phyloP scores from a whole-genome alignment of 2,888 invertebrate genomes.

The Lycocerus yunnanus region DNA sequence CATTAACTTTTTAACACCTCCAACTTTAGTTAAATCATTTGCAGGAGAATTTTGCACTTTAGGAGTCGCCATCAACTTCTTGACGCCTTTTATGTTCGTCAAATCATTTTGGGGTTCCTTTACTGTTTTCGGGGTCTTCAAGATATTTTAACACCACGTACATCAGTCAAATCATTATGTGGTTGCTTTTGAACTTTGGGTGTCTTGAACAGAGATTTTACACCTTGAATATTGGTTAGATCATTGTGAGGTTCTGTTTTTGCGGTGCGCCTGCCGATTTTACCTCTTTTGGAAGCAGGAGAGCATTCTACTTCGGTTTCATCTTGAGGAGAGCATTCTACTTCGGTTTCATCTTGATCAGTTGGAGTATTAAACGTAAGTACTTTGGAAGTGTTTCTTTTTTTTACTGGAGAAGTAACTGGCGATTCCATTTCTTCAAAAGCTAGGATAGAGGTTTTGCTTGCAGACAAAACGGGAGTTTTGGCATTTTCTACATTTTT shows the following conservation, averaged over 20 bases:
- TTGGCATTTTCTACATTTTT: neutral
- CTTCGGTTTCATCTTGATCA: neutral
- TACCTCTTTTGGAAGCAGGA: neutral
- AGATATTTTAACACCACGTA: slow-evolving; percentile 34
- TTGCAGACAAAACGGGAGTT: neutral
- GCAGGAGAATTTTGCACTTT: slow-evolving; percentile 38
- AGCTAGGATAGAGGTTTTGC: neutral
- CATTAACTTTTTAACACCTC: slow-evolving; percentile 32
- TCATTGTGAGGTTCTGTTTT: slow-evolving; percentile 42
- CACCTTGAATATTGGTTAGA: slow-evolving; percentile 46
- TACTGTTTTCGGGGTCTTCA: slow-evolving; percentile 32
- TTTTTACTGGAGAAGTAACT: neutral
- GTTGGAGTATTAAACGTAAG: neutral
- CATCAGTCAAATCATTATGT: neutral
- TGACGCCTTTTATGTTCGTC: slow-evolving; percentile 20
- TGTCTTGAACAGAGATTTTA: slow-evolving; percentile 44
- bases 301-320: neutral
- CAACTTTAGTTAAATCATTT: slow-evolving; percentile 47
- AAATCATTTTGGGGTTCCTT: slow-evolving; percentile 34
- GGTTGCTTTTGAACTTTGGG: slow-evolving; percentile 39
- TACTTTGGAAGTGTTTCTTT: neutral
- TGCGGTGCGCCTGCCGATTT: neutral
- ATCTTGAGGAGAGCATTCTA: neutral
- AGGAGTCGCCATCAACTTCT: slow-evolving; percentile 10
- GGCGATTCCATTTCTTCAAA: neutral